phyloP scores from a whole-genome alignment of 2,797 vertebrate genomes.

The Paratrypauchen microcephalus region DNA sequence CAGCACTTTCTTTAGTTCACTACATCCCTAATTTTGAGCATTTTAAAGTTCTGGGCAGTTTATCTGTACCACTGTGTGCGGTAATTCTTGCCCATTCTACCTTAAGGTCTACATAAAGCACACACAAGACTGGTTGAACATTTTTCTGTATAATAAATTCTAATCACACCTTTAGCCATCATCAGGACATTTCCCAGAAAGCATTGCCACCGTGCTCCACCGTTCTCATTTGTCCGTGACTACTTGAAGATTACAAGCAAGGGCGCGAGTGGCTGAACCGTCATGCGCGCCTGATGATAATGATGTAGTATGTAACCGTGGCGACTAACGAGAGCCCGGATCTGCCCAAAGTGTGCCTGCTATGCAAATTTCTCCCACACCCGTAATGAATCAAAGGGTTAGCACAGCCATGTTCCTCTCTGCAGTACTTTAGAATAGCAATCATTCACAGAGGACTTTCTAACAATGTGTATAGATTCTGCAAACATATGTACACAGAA shows the following conservation, averaged over 20 bases:
- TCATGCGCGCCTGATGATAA: constrained; percentile 60
- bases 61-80: neutral
- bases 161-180: neutral
- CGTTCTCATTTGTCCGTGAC: constrained; percentile 30
- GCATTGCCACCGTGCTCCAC: constrained; percentile 20
- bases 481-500: constrained; percentile 1
- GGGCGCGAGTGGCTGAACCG: constrained; percentile 45
- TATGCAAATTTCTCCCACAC: constrained; percentile 69
- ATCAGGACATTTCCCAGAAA: neutral
- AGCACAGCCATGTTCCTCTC: constrained; percentile 71
- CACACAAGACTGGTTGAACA: neutral
- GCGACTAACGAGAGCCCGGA: constrained; percentile 69
- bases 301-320: constrained; percentile 71
- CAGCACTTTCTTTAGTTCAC: no score
- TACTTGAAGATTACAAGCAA: constrained; percentile 55
- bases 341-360: constrained; percentile 69
- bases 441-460: constrained; percentile 70
- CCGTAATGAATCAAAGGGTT: constrained; percentile 71
- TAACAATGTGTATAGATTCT: constrained; percentile 46
- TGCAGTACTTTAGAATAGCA: constrained; percentile 72
- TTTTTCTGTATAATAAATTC: neutral
- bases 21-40: neutral
- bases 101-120: neutral
- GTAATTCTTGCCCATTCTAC: neutral
- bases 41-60: neutral